A percentile compares a stretch with the other conserved stretches of the same genome.
phyloP scores from a whole-genome alignment of 2,888 invertebrate genomes.

The Rhingia rostrata region DNA sequence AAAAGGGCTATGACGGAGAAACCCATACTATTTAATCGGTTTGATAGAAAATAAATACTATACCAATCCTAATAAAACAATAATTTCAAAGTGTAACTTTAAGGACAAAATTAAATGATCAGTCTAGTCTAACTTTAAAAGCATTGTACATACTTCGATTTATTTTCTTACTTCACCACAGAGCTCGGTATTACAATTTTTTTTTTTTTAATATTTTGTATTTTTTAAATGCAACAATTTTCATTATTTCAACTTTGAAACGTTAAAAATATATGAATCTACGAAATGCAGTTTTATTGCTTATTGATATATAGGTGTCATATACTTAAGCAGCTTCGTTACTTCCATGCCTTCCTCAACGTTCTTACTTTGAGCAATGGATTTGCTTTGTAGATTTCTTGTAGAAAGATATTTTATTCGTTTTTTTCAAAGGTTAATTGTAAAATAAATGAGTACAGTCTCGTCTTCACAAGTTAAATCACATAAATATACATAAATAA shows the following conservation, averaged over 20 bases:
- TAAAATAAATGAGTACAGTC: slow-evolving; percentile 64
- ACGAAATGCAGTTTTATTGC: slow-evolving; percentile 56
- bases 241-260: slow-evolving; percentile 38
- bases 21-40: too few species aligned
- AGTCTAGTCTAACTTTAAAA: too few species aligned
- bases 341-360: slow-evolving; percentile 9
- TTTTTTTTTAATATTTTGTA: neutral
- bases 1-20: too few species aligned
- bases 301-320: slow-evolving; percentile 36
- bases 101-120: too few species aligned
- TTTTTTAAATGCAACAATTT: slow-evolving; percentile 38
- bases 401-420: slow-evolving; percentile 30
- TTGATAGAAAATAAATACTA: too few species aligned
- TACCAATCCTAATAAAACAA: too few species aligned
- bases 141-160: too few species aligned
- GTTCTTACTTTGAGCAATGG: slow-evolving; percentile 39
- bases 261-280: slow-evolving; percentile 2
- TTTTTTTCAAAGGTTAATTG: slow-evolving; percentile 25
- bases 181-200: slow-evolving; percentile 21
- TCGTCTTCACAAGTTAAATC: slow-evolving; percentile 72
- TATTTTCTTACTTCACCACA: slow-evolving; percentile 12
- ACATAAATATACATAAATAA: slow-evolving; percentile 70
- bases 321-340: slow-evolving; percentile 4
- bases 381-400: slow-evolving; percentile 3
- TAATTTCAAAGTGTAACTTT: too few species aligned